Evolutionary conservation across 2,888 invertebrate genomes (phyloP).

Genomic region (Drosophila gaucha): DNA sequence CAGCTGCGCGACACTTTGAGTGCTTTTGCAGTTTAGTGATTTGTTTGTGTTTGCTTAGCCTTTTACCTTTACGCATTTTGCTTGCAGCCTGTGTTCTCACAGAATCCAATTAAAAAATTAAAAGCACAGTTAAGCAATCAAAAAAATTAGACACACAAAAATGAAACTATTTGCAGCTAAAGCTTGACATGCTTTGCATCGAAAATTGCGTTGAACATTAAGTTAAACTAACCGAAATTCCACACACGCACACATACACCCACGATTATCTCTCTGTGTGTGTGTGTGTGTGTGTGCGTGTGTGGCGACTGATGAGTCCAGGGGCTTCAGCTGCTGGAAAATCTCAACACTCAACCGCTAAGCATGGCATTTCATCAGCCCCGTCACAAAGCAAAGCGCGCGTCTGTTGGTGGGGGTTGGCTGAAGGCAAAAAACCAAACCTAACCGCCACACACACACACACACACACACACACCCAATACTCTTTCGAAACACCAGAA

Average conservation of each 20-base stretch:
- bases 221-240: constrained; percentile 56
- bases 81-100: neutral
- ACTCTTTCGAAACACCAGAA: constrained; percentile 53
- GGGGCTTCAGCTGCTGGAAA: constrained; percentile 43
- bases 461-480: neutral
- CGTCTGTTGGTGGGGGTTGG: constrained; percentile 13
- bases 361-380: constrained; percentile 77
- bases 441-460: no score
- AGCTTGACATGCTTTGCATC: constrained; percentile 7
- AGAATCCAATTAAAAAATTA: neutral
- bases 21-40: neutral
- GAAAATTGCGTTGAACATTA: constrained; percentile 46
- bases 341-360: constrained; percentile 75
- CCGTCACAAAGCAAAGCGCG: constrained; percentile 35
- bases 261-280: no score
- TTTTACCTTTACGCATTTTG: neutral
- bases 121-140: neutral
- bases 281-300: constrained; percentile 29
- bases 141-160: neutral
- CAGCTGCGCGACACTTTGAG: constrained; percentile 3
- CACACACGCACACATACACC: constrained; percentile 9
- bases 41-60: neutral
- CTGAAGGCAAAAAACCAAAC: constrained; percentile 15
- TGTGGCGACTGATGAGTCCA: constrained; percentile 46
- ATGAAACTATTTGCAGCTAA: constrained; percentile 24